These are phyloP conservation scores for Pseudomyrmex gracilis DNA, from an alignment of 1,140 invertebrate genomes.

Conservation along the genomic window DNA sequence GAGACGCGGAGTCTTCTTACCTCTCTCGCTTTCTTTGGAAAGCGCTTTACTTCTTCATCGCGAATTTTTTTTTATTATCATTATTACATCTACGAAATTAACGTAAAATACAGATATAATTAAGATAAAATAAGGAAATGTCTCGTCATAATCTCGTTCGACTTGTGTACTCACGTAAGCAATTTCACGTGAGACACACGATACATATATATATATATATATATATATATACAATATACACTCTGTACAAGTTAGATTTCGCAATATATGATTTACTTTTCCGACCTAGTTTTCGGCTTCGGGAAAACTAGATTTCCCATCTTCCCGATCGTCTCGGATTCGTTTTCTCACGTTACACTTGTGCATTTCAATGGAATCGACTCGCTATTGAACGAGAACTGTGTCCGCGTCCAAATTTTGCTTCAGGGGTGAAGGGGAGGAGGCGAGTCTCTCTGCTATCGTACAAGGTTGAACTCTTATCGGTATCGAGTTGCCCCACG, in stretches of 20 bases:
- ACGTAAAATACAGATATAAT: background rate
- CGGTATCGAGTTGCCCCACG: background rate
- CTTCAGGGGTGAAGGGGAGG: too few relatives aligned
- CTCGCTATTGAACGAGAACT: too few relatives aligned
- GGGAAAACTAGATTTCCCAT: conserved; percentile 23
- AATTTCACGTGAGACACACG: too few relatives aligned
- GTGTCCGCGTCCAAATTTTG: conserved; percentile 42
- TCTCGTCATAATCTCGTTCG: too few relatives aligned
- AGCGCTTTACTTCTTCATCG: background rate
- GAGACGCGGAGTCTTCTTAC: background rate
- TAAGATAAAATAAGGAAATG: background rate
- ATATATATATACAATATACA: too few relatives aligned
- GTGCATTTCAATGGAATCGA: background rate
- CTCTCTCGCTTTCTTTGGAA: background rate
- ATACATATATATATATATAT: too few relatives aligned
- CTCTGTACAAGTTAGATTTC: background rate
- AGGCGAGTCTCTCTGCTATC: conserved; percentile 26
- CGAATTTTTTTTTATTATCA: background rate
- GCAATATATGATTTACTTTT: background rate
- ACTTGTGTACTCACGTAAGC: too few relatives aligned
- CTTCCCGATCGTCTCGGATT: conserved; percentile 34
- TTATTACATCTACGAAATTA: background rate
- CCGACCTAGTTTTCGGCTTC: background rate
- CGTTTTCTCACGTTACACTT: conserved; percentile 57
- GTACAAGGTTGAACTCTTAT: conserved; percentile 35